phyloP scores from a whole-genome alignment of 2,888 invertebrate genomes.

The Pristionchus entomophagus region DNA sequence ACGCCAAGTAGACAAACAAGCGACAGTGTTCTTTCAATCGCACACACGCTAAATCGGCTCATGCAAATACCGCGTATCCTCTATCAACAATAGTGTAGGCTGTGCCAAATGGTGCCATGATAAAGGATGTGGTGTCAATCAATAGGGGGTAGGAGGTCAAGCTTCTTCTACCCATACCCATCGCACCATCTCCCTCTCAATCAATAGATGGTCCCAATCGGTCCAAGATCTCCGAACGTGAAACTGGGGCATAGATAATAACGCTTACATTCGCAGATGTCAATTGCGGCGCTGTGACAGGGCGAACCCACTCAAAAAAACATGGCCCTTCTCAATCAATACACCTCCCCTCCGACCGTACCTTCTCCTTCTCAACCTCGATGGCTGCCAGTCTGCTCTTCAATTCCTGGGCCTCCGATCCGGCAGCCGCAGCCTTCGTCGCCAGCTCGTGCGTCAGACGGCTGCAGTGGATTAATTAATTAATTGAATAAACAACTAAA shows the following conservation, averaged over 20 bases:
- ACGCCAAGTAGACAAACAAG: not conserved
- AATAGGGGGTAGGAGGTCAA: too few species aligned
- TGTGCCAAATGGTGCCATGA: too few species aligned
- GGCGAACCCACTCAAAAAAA: too few species aligned
- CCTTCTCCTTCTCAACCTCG: not conserved
- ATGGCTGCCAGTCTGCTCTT: not conserved
- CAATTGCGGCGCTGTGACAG: too few species aligned
- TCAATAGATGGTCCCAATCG: too few species aligned
- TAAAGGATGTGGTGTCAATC: too few species aligned
- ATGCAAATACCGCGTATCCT: not conserved
- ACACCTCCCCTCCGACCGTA: not conserved
- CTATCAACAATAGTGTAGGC: not conserved
- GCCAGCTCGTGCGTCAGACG: slow-evolving; percentile 18
- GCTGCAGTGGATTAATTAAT: slow-evolving; percentile 7
- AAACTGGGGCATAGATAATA: too few species aligned
- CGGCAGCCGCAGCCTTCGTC: not conserved
- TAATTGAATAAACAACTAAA: too few species aligned
- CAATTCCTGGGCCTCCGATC: not conserved
- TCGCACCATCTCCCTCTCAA: too few species aligned
- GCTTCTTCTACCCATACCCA: too few species aligned
- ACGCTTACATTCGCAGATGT: too few species aligned
- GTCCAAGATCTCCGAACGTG: too few species aligned
- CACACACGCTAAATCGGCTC: not conserved
- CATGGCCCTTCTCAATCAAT: not conserved
- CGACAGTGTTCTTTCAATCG: not conserved